These are phyloP conservation scores for Aurelia sp. DNA, from an alignment of 30 jellyfish, hydroid and myxozoan genomes.

Conservation along the genomic window DNA sequence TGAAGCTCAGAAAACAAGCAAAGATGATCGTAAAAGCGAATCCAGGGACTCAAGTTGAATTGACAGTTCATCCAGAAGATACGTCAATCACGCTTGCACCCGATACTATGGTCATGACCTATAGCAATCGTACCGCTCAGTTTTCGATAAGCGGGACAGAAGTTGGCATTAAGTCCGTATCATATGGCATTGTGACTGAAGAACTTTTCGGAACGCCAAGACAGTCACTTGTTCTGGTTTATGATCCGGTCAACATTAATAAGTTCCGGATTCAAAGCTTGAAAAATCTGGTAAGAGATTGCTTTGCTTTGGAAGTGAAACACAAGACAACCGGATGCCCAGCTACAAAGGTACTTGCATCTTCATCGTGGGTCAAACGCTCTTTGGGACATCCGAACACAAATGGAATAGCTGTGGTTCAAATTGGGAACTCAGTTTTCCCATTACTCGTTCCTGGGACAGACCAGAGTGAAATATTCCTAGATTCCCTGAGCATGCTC, in stretches of 20 bases:
- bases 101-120: conserved; percentile 19
- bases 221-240: conserved; percentile 58
- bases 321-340: conserved; percentile 16
- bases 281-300: conserved; percentile 24
- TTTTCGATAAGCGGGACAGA: conserved; percentile 28
- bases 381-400: conserved; percentile 47
- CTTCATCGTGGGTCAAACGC: conserved; percentile 62
- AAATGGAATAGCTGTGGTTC: conserved; percentile 56
- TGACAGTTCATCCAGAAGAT: conserved; percentile 60
- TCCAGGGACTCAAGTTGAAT: conserved; percentile 39
- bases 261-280: conserved; percentile 27
- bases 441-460: conserved; percentile 78
- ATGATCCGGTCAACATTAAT: conserved; percentile 24
- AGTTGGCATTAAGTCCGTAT: conserved; percentile 56
- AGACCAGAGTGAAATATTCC: conserved; percentile 34
- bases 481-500: conserved; percentile 3
- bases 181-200: conserved; percentile 46
- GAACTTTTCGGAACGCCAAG: conserved; percentile 37
- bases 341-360: conserved; percentile 31
- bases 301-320: conserved; percentile 45
- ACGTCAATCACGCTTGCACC: conserved; percentile 42
- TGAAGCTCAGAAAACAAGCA: conserved; percentile 34
- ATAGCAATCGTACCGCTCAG: conserved; percentile 7
- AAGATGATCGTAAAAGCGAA: conserved; percentile 29
- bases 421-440: conserved; percentile 21